phyloP scores from a whole-genome alignment of 2,113 vertebrate genomes.

The Nansenia antarctica region DNA sequence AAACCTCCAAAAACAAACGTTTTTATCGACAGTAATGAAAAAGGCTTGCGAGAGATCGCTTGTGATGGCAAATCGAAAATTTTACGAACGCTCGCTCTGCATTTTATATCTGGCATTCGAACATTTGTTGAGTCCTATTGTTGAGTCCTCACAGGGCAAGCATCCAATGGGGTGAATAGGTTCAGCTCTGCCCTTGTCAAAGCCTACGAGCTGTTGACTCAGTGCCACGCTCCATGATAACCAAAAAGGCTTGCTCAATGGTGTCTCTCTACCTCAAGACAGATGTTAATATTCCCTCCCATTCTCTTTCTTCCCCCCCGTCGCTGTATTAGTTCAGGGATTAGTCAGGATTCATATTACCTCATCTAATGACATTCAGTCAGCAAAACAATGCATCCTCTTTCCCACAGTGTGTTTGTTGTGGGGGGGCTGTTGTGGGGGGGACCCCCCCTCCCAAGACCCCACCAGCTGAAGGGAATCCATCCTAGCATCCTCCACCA shows the following conservation, averaged over 20 bases:
- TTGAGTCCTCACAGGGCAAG: not conserved
- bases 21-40: slow-evolving; percentile 37
- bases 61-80: slow-evolving; percentile 12
- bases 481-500: not conserved
- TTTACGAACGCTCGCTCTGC: not conserved
- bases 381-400: slow-evolving; percentile 33
- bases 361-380: slow-evolving; percentile 9
- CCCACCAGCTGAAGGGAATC: not conserved
- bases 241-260: slow-evolving; percentile 3
- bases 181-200: not conserved
- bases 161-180: not conserved
- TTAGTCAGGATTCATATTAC: slow-evolving; percentile 9
- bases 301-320: slow-evolving; percentile 3
- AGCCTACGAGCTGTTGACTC: not conserved
- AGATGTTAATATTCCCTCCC: slow-evolving; percentile 24
- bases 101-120: not conserved
- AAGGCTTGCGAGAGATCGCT: slow-evolving; percentile 13
- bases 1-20: slow-evolving; percentile 7
- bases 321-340: slow-evolving; percentile 15
- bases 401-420: slow-evolving; percentile 21
- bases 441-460: not conserved
- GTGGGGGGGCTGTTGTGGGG: slow-evolving; percentile 1
- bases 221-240: slow-evolving; percentile 10
- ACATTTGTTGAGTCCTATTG: not conserved
- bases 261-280: slow-evolving; percentile 17